Evolutionary conservation across 2,888 invertebrate species (phyloP).

Genomic region (Heteropelma amictum): DNA sequence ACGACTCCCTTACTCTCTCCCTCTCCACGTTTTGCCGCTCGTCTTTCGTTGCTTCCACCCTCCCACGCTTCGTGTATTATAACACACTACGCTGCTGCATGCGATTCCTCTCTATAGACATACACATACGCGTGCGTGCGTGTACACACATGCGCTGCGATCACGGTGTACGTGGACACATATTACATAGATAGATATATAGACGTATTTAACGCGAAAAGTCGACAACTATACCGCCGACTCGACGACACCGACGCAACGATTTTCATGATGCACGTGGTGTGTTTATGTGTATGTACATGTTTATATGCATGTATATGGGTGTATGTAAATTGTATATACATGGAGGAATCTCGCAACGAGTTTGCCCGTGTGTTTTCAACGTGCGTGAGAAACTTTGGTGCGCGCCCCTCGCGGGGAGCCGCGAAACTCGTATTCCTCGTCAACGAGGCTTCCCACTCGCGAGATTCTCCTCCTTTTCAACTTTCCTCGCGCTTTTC

Average conservation of each 20-base stretch:
- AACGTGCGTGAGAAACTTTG: constrained; percentile 56
- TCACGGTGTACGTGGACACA: neutral
- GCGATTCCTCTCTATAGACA: neutral
- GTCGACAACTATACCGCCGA: constrained; percentile 20
- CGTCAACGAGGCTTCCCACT: constrained; percentile 2
- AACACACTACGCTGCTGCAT: constrained; percentile 3
- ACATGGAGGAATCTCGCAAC: neutral
- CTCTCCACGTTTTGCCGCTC: constrained; percentile 9
- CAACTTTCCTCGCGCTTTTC: neutral
- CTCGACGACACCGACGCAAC: constrained; percentile 32
- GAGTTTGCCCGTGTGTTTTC: neutral
- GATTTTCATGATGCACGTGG: constrained; percentile 7
- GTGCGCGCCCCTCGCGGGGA: constrained; percentile 11
- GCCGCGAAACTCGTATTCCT: constrained; percentile 24
- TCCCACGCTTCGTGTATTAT: constrained; percentile 32
- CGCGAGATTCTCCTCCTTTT: neutral
- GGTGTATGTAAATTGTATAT: neutral
- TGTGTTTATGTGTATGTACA: neutral
- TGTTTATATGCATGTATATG: neutral
- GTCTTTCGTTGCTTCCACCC: constrained; percentile 38
- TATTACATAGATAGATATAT: neutral
- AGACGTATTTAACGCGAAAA: neutral
- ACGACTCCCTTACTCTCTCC: constrained; percentile 32
- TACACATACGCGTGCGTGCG: neutral
- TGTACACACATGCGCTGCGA: neutral